Evolutionary conservation across 2,113 vertebrate genomes (phyloP).

Genomic region (Gopherus flavomarginatus): DNA sequence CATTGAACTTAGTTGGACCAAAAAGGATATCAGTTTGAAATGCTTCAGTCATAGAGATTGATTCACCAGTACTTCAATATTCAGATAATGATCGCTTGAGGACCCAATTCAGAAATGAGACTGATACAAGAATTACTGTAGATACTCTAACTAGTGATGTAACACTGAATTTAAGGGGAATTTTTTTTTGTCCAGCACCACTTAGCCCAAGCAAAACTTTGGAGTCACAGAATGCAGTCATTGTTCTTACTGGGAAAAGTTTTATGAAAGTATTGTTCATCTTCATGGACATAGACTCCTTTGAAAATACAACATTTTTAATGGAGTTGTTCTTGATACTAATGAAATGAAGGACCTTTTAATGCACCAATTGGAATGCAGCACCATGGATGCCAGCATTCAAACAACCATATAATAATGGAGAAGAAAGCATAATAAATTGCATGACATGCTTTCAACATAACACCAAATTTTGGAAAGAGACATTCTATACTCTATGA

Average conservation of each 20-base stretch:
- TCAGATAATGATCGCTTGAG: background rate
- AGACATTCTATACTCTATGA: accelerated
- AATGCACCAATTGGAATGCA: background rate
- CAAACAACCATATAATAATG: accelerated
- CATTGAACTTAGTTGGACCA: background rate
- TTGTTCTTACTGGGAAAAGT: background rate
- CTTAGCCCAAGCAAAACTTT: background rate
- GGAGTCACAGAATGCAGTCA: accelerated
- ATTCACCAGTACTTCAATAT: background rate
- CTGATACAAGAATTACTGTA: background rate
- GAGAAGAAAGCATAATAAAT: accelerated
- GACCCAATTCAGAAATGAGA: background rate
- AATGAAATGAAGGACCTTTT: background rate
- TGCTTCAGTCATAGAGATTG: background rate
- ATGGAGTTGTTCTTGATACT: background rate
- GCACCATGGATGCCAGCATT: accelerated
- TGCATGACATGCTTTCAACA: background rate
- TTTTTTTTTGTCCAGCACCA: background rate
- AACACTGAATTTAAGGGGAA: background rate
- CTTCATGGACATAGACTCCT: background rate
- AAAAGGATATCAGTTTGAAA: accelerated
- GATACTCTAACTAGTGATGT: background rate
- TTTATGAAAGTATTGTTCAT: background rate
- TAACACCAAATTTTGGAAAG: background rate
- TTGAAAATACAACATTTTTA: background rate